These are phyloP conservation scores for Pelodytes ibericus DNA, from an alignment of 2,797 vertebrate genomes.

Conservation along the genomic window DNA sequence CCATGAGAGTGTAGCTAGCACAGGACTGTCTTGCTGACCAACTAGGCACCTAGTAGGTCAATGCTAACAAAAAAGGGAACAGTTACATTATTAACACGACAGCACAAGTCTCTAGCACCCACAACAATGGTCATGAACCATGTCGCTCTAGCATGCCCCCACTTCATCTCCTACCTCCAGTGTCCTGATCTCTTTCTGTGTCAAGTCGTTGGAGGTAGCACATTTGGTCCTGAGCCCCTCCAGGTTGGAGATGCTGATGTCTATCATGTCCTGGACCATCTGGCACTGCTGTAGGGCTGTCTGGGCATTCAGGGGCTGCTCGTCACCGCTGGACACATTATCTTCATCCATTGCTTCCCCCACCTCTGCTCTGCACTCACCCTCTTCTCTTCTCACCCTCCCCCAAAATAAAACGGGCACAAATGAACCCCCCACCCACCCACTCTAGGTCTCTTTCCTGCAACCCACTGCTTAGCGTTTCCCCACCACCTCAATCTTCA, in stretches of 20 bases:
- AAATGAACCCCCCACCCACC: background rate
- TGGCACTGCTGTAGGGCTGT: constrained; percentile 98
- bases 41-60: background rate
- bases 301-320: constrained; percentile 92
- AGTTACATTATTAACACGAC: background rate
- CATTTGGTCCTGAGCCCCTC: constrained; percentile 98
- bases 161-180: constrained; percentile 82
- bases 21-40: background rate
- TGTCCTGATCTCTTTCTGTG: constrained; percentile 95
- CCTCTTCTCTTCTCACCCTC: constrained; percentile 17
- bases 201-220: constrained; percentile 98
- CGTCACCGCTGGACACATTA: constrained; percentile 90
- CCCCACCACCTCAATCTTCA: constrained; percentile 37
- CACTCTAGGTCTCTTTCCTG: constrained; percentile 12
- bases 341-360: constrained; percentile 91
- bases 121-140: background rate
- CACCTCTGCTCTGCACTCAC: constrained; percentile 54
- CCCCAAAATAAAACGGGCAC: background rate
- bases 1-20: too few relatives aligned
- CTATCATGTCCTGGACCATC: constrained; percentile 97
- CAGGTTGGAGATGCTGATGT: constrained; percentile 97
- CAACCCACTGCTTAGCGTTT: constrained; percentile 24
- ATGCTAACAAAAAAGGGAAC: background rate
- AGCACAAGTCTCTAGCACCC: background rate
- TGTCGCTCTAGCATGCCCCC: background rate